Base-by-base conservation (phyloP, 2,113 vertebrate genomes). In the Lycaon pictus region DNA sequence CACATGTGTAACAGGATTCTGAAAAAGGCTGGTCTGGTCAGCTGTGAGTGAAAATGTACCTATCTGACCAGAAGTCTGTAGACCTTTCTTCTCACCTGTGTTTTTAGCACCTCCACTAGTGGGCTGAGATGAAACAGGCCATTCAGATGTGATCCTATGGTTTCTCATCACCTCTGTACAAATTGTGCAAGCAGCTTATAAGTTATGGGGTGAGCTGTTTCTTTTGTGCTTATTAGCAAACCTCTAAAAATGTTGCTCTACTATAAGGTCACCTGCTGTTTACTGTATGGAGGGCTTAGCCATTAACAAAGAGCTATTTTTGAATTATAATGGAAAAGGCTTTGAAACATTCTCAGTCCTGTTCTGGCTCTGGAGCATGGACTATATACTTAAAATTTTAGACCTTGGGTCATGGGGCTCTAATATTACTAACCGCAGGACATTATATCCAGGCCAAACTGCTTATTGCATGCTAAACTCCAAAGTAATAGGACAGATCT, bases 271-370 rank as follows among this genome's bases (percentile, higher is more conserved):
- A 51, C 55, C 35, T 81, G 60, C 53, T 72, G 12, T 22, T 95
- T 51, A 43, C 16, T 72, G 29, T 56, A 16, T 4, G 13, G 17
- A 65, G 53, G 15, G 19, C 13, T 79, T 13, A 95, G 56, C 35
- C 43, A 53, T 16, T 12, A 93, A 91, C 60, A 72, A 71, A 90
- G 37, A 62, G 29, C n/a, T 58, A 22, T 51, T 83, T 96, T 79
- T 87, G 56, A 83, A 69, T 89, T 25, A 90, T 11, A 82, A 85
- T 91, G 72, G 43, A 88, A 81, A 86, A 83, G 25, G 37, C 32
- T 56, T 56, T 55, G 5, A 74, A 93, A 58, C 86, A 67, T 27
- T 60, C 56, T 97, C 71, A 23, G 35, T 48, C 89, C 37, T 93
- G 3, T n/a, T 79, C 29, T 74, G 48, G 15, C 27, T 71, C 48